Percentiles rank a stretch among this genome's conserved stretches.
These are phyloP conservation scores for Botia kubotai DNA, from an alignment of 2,797 vertebrate species.

Conservation along the genomic window DNA sequence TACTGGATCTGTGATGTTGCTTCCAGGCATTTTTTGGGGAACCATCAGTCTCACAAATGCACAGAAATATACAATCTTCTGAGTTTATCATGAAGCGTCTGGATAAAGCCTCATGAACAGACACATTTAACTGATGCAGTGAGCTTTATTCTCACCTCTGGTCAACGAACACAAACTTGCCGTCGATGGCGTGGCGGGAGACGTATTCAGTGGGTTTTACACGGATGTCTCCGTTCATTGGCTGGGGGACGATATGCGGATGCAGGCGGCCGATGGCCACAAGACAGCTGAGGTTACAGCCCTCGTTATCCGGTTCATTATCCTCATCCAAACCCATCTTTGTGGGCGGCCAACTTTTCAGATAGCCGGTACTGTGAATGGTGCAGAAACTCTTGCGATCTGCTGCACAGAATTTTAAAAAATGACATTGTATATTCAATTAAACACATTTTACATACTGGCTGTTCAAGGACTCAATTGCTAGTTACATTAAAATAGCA, in stretches of 20 bases:
- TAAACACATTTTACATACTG: neutral
- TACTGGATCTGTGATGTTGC: too few relatives aligned
- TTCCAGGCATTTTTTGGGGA: too few relatives aligned
- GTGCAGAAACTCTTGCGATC: constrained; percentile 99
- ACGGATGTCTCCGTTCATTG: constrained; percentile 89
- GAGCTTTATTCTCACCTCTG: constrained; percentile 87
- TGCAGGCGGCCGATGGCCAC: constrained; percentile 96
- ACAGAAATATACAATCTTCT: too few relatives aligned
- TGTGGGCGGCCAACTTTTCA: constrained; percentile 98
- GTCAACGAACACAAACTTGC: constrained; percentile 98
- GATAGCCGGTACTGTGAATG: constrained; percentile 98
- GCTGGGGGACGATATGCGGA: constrained; percentile 91
- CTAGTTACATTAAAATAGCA: too few relatives aligned
- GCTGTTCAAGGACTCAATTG: too few relatives aligned
- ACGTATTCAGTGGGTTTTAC: constrained; percentile 97
- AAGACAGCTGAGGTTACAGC: constrained; percentile 97
- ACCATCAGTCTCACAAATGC: too few relatives aligned
- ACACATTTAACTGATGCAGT: too few relatives aligned
- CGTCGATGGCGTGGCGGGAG: constrained; percentile 95
- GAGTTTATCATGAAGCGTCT: neutral
- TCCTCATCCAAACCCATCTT: constrained; percentile 98
- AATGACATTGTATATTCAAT: neutral
- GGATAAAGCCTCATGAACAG: too few relatives aligned
- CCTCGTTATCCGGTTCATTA: constrained; percentile 94
- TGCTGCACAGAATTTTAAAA: constrained; percentile 71